Base-by-base conservation (phyloP, 92 coral and sea anemone species). In the Zoanthus sociatus region DNA sequence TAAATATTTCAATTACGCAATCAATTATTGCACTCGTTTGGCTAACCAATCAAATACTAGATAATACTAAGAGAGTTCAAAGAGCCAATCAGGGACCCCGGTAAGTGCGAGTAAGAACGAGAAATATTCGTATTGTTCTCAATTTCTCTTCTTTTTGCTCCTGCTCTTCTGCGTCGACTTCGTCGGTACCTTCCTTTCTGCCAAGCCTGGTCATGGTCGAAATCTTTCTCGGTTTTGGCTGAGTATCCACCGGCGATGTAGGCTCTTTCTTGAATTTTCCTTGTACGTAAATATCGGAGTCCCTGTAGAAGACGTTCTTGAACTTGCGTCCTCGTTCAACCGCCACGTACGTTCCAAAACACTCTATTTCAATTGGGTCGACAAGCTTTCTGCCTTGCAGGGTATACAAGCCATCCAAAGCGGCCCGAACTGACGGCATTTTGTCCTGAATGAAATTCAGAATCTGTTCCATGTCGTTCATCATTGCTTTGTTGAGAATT, bases 281-380 rank as follows among this genome's bases (percentile, higher is more conserved):
- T 47, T 79, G 64, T 21, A 51, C 10, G 26, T 46, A 46, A 31
- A 16, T n/a, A 20, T 81, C 70, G 18, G 85, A 11, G 31, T 86
- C 88, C 31, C 83, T 87, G 69, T 94, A 94, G 16, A 74, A 86
- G 20, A 90, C 90, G 64, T 82, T 83, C 66, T 89, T 94, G 75
- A 91, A 94, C 68, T 92, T 58, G 20, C 93, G 84, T 9, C 93
- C 93, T 31, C 91, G 67, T 75, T 91, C 91, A 51, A 87, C 82
- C 13, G 91, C 93, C 42, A 91, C 93, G 50, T 91, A 91, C 16
- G 78, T 76, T 9, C 93, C 93, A 47, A 78, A 77, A 71, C 86
- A 82, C 7, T 21, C 75, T 20, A 91, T 91, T 33, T 87, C 83
- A 42, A 66, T 20, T 55, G 91, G 69, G 8, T 69, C 78, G 30